phyloP scores from a whole-genome alignment of 2,888 invertebrate genomes.

The Papilio demoleus region DNA sequence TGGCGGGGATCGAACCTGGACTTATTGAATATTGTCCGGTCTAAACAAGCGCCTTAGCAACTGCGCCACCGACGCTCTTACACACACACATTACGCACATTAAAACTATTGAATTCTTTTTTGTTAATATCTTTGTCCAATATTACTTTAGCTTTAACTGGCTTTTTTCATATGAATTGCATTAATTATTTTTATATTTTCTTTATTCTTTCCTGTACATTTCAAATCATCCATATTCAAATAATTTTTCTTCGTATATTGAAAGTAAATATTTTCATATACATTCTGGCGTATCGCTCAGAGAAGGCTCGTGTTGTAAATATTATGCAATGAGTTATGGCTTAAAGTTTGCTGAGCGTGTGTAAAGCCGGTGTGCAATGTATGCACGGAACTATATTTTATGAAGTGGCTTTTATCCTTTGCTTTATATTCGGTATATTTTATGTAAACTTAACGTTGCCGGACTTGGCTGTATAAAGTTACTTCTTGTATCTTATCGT shows the following conservation, averaged over 20 bases:
- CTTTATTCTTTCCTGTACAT: too few species aligned
- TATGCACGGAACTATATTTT: constrained; percentile 3
- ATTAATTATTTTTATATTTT: too few species aligned
- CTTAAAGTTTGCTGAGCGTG: constrained; percentile 9
- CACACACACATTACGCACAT: too few species aligned
- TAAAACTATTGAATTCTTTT: too few species aligned
- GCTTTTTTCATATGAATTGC: too few species aligned
- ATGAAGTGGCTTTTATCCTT: constrained; percentile 3
- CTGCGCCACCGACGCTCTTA: too few species aligned
- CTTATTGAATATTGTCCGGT: too few species aligned
- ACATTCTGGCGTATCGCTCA: not conserved
- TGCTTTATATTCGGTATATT: constrained; percentile 8
- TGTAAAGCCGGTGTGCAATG: constrained; percentile 18
- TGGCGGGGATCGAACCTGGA: too few species aligned
- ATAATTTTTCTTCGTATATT: constrained; percentile 3
- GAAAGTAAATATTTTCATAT: constrained; percentile 10
- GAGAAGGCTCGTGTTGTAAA: not conserved
- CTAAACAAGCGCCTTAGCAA: too few species aligned
- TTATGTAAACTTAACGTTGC: not conserved
- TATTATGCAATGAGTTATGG: constrained; percentile 17
- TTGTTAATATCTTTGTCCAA: too few species aligned
- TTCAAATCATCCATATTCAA: not conserved
- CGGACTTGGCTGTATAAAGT: not conserved
- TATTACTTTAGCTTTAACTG: too few species aligned
- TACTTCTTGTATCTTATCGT: not conserved